Conservation (phyloP, 2,888 invertebrate species). For the Andrena haemorrhoa region DNA sequence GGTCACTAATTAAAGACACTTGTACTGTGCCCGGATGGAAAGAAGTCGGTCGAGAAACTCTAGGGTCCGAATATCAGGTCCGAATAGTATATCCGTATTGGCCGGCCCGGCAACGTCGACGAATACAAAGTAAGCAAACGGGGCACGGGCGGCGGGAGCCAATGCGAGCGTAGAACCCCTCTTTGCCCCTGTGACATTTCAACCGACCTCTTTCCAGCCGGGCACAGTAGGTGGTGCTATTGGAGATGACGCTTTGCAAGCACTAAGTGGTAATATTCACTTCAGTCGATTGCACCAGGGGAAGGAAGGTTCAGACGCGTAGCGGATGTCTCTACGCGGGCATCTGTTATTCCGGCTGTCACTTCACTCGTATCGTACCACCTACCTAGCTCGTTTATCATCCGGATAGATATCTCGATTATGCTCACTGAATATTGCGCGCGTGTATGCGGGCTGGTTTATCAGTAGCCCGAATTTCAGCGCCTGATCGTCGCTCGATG, state of each 20-base stretch:
- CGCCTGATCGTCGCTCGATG: conserved; percentile 51
- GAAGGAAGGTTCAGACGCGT: conserved; percentile 56
- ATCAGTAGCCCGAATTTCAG: conserved; percentile 56
- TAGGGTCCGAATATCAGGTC: too few species aligned
- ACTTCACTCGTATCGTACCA: conserved; percentile 67
- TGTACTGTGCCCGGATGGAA: not conserved
- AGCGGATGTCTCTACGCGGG: conserved; percentile 61
- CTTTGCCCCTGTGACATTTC: too few species aligned
- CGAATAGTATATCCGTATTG: too few species aligned
- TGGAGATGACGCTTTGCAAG: conserved; percentile 19
- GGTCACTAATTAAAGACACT: conserved; percentile 31
- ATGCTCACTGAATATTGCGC: conserved; percentile 58
- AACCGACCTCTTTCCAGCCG: too few species aligned
- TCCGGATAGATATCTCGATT: conserved; percentile 70
- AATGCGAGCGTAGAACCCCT: too few species aligned
- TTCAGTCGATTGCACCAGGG: conserved; percentile 49
- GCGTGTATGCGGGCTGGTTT: conserved; percentile 55
- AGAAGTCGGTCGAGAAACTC: too few species aligned
- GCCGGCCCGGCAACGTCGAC: too few species aligned
- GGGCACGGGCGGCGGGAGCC: too few species aligned
- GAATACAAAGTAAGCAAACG: too few species aligned
- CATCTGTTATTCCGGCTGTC: conserved; percentile 71
- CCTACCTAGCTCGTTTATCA: conserved; percentile 70
- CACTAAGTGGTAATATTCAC: conserved; percentile 59
- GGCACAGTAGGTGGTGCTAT: not conserved